Base-by-base conservation (phyloP, 1,140 invertebrate species). In the Pogonognathellus flavescens region DNA sequence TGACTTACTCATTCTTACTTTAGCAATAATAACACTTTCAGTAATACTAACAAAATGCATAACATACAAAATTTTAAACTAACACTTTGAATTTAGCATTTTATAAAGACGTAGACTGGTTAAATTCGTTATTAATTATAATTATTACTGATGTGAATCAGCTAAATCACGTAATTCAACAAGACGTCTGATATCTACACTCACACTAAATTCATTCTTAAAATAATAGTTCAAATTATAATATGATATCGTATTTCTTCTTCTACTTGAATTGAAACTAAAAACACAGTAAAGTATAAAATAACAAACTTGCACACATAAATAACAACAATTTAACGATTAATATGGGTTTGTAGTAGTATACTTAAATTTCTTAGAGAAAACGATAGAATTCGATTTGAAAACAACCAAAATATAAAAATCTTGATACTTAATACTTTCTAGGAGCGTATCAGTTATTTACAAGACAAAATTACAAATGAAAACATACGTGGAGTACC, bases 371-470 rank as follows among this genome's bases (percentile, higher is more conserved):
- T 66, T 25, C 59, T 11, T 10, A 0, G 59, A n/a, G 11, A 60
- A n/a, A 66, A 25, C 55, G 4, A 41, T 41, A 41, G 31, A 41
- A 31, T 66, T 18, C 25, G 22, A 31, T 66, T 66, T 66, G 62
- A 31, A 66, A 66, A 66, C 62, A 66, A 66, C 62, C 31, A 66
- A 66, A 66, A 66, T 66, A 66, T 66, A 66, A 66, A 66, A 66
- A 66, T 66, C 62, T 66, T 25, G 20, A 14, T 3, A 25, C 25
- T 66, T 60, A 66, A 66, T 66, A 66, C 22, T 66, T 31, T 62
- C n/a, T 62, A 7, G 25, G 62, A 10, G 62, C 62, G 25, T 66
- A 31, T 31, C 11, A 25, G 25, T 11, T 66, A 66, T 66, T 66
- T 66, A 66, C 62, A 66, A 66, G 62, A 66, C 62, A 66, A 66